phyloP scores from a whole-genome alignment of 2,113 vertebrate species.

The Ailurus styani region DNA sequence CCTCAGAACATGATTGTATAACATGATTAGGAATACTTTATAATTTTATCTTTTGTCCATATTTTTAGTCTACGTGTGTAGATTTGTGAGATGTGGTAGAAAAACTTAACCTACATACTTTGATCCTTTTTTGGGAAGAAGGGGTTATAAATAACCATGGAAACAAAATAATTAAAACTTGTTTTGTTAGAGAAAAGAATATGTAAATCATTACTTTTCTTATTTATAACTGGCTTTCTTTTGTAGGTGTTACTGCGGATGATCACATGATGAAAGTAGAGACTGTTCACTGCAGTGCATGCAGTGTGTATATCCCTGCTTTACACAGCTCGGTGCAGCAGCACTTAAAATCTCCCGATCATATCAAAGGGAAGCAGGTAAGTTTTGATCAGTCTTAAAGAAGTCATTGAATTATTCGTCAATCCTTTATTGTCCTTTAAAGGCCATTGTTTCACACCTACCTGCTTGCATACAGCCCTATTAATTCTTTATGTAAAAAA shows the following conservation, averaged over 20 bases:
- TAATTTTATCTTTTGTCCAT: neutral
- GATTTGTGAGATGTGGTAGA: neutral
- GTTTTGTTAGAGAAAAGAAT: neutral
- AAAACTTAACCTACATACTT: neutral
- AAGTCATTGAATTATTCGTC: neutral
- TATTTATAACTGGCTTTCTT: slow-evolving; percentile 35
- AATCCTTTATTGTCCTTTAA: neutral
- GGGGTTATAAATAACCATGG: neutral
- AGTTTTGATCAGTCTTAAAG: neutral
- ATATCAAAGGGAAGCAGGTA: slow-evolving; percentile 88
- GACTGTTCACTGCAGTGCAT: slow-evolving; percentile 89
- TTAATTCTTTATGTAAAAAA: neutral
- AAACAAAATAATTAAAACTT: neutral
- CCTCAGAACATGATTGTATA: neutral
- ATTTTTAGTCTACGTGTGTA: neutral
- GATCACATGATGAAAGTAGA: slow-evolving; percentile 92
- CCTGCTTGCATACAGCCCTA: neutral
- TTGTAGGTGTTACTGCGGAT: slow-evolving; percentile 86
- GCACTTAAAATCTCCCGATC: slow-evolving; percentile 87
- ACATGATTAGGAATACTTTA: neutral
- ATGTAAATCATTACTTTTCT: neutral
- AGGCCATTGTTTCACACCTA: neutral
- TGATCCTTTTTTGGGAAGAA: neutral
- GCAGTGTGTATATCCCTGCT: slow-evolving; percentile 87
- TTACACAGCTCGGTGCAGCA: slow-evolving; percentile 88